Base-by-base conservation (phyloP, 2,888 invertebrate species). In the Coronaproctus castanopsis region DNA sequence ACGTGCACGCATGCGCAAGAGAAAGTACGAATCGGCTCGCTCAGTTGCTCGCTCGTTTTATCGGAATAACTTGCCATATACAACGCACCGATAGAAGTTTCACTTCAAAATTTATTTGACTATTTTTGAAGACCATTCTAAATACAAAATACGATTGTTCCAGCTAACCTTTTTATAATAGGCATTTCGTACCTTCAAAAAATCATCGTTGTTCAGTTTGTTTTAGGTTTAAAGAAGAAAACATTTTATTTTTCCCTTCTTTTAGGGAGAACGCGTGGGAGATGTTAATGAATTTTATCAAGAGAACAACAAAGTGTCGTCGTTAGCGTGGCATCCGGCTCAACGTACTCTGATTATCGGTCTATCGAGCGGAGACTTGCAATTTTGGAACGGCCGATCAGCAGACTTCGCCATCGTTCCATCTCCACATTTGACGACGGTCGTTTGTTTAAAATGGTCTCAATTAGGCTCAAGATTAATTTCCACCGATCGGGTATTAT, bases 361-460 rank as follows among this genome's bases (percentile, higher is more conserved):
- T 2, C 95, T 92, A 90, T 91, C 92, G 73, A 89, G 83, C 68
- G 95, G 95, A 8, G 90, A 91, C 69, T 76, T 96, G 3, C 80
- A 83, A 67, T 80, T 89, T 51, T 89, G 89, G 87, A 78, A 74
- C 54, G 70, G 69, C 23, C 76, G 75, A 60, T n/a, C n/a, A n/a
- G 74, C 75, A 19, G 79, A 81, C 57, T 84, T 84, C 73, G 77
- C 78, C 62, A 79, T 77, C 63, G 77, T 81, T 59, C 69, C 70
- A 62, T 75, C 77, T 10, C 72, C 73, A 2, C 81, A 81, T 65
- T 72, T 74, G 62, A 72, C 75, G 55, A 72, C 77, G 2, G 73
- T 82, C 48, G 73, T 74, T 20, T 69, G 77, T 53, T 66, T 81
- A 18, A 72, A 74, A 65, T 82, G 80, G 76, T 92, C 91, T 66